These are phyloP conservation scores for Coenonympha arcania DNA, from an alignment of 2,888 invertebrate genomes.

Conservation along the genomic window DNA sequence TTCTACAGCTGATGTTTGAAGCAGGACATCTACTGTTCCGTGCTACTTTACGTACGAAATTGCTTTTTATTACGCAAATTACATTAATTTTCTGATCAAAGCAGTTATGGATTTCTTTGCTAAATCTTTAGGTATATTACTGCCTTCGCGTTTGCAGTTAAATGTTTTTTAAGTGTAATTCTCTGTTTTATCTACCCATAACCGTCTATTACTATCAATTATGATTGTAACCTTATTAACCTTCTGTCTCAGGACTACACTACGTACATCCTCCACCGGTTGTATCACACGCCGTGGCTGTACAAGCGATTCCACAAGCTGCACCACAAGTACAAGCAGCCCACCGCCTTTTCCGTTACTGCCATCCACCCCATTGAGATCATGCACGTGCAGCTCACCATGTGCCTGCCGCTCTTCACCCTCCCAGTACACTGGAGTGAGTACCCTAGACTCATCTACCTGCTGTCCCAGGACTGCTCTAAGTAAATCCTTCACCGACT, in stretches of 20 bases:
- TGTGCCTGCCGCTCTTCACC: conserved; percentile 76
- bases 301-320: conserved; percentile 82
- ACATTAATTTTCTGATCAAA: no score
- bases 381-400: conserved; percentile 75
- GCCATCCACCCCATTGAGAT: conserved; percentile 83
- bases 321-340: conserved; percentile 84
- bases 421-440: conserved; percentile 80
- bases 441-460: conserved; percentile 42
- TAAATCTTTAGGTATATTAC: no score
- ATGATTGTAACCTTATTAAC: no score
- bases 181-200: no score
- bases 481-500: conserved; percentile 79
- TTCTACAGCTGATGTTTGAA: no score
- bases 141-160: no score
- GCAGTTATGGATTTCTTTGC: no score
- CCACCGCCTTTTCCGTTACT: conserved; percentile 82
- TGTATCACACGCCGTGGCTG: conserved; percentile 79
- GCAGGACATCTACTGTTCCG: no score
- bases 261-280: conserved; percentile 78
- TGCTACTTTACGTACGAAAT: no score
- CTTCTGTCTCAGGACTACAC: conserved; percentile 68
- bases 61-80: no score
- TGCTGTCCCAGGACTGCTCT: conserved; percentile 67
- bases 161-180: no score
- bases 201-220: no score